Base-by-base conservation (phyloP, 2,888 invertebrate genomes). In the Carcina quercana region DNA sequence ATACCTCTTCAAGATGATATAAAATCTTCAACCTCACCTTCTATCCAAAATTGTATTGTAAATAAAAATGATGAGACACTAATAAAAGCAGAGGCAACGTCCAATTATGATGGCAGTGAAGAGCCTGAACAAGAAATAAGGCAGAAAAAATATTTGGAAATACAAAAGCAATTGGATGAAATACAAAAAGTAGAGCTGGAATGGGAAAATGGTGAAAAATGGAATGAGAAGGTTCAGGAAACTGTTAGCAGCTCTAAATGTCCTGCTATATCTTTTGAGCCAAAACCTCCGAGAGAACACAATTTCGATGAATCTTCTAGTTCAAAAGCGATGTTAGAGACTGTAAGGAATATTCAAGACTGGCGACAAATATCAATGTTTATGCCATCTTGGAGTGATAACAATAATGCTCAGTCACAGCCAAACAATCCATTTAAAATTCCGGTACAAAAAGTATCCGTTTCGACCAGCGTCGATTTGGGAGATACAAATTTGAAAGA, bases 171-270 rank as follows among this genome's bases (percentile, higher is more conserved):
- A 13, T 40, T 78, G 13, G 68, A 75, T 38, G 59, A 74, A 49
- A 47, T 68, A 17, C 58, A 66, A 42, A 67, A 65, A 45, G 44
- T 76, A 15, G 75, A 76, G 42, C 42, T 47, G 37, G 70, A 68
- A 35, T 83, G 82, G 82, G 82, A 82, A 25, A 63, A 59, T 40
- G 69, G 74, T 8, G 75, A 66, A 28, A 44, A 50, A 21, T 83
- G 82, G 83, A 65, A 69, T 10, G 48, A 53, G 13, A 35, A 39
- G 12, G 8, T 25, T 8, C 25, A 46, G 11, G 37, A 43, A 15
- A 34, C 37, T 20, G 40, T 28, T 4, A 35, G 21, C 13, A 29
- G 25, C 37, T 24, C 19, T 30, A 7, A 20, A 5, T 6, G 11
- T 6, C 33, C 30, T 19, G 32, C 28, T 29, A 29, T 33, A 17